Conservation (phyloP, 2,888 invertebrate genomes). For the Polyommatus icarus region DNA sequence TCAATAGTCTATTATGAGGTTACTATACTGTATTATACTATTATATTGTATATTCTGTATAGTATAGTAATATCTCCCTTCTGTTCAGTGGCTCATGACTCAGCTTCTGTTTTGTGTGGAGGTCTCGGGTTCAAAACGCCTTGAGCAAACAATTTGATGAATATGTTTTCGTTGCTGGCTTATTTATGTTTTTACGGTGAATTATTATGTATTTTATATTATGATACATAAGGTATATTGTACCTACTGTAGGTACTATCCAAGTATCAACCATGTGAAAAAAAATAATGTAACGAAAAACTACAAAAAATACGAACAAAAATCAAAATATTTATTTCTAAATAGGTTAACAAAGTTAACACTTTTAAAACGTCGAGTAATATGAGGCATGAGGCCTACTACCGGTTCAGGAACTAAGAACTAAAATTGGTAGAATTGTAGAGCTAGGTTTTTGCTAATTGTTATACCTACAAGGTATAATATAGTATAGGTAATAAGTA, state of each 20-base stretch:
- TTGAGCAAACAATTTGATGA: slow-evolving; percentile 19
- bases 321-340: too few species aligned
- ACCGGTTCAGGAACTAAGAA: too few species aligned
- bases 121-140: slow-evolving; percentile 28
- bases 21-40: neutral
- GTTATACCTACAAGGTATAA: too few species aligned
- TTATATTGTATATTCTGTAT: neutral
- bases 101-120: slow-evolving; percentile 22
- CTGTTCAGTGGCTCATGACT: slow-evolving; percentile 24
- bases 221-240: neutral
- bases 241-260: too few species aligned
- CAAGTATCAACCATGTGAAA: neutral
- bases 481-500: too few species aligned
- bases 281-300: neutral
- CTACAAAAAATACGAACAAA: too few species aligned
- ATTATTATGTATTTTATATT: neutral
- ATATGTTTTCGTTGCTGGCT: neutral
- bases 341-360: too few species aligned
- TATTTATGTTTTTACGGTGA: neutral
- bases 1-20: too few species aligned
- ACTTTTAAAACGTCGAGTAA: too few species aligned
- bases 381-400: too few species aligned
- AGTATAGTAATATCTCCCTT: slow-evolving; percentile 23
- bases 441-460: too few species aligned
- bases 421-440: too few species aligned